Conservation (phyloP, 2,113 vertebrate genomes). For the Melospiza georgiana region DNA sequence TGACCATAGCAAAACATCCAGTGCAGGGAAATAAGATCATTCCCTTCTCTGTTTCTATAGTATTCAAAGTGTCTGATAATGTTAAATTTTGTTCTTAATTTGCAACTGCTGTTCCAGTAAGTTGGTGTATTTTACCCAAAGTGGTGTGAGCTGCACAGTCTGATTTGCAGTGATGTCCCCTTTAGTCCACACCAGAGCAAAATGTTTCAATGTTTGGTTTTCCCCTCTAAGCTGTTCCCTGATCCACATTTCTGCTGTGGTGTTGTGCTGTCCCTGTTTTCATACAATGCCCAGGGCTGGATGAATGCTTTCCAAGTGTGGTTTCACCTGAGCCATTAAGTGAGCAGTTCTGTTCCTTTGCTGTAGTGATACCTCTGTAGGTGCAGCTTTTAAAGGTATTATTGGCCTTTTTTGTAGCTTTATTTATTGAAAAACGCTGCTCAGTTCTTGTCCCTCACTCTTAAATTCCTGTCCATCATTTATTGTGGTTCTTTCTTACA, state of each 20-base stretch:
- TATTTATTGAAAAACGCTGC: not conserved
- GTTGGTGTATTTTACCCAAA: not conserved
- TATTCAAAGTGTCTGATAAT: not conserved
- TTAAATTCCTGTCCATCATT: not conserved
- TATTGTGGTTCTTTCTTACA: not conserved
- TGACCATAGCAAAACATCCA: not conserved
- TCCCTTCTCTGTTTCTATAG: not conserved
- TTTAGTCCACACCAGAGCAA: not conserved
- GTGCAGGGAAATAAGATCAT: not conserved
- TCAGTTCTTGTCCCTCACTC: not conserved
- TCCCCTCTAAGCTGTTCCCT: rapidly evolving
- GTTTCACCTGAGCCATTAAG: slow-evolving; percentile 23
- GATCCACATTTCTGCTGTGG: not conserved
- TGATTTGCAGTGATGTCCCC: not conserved
- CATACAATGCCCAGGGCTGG: not conserved
- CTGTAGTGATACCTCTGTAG: not conserved
- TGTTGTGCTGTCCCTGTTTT: not conserved
- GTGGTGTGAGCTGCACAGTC: not conserved
- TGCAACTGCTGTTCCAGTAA: not conserved
- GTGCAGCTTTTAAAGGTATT: not conserved
- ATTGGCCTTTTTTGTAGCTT: not conserved
- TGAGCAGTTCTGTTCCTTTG: not conserved
- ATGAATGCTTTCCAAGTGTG: not conserved
- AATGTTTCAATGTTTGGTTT: not conserved
- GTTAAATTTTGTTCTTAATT: not conserved